phyloP scores from a whole-genome alignment of 2,113 vertebrate species.

The Pachyramphus minor region DNA sequence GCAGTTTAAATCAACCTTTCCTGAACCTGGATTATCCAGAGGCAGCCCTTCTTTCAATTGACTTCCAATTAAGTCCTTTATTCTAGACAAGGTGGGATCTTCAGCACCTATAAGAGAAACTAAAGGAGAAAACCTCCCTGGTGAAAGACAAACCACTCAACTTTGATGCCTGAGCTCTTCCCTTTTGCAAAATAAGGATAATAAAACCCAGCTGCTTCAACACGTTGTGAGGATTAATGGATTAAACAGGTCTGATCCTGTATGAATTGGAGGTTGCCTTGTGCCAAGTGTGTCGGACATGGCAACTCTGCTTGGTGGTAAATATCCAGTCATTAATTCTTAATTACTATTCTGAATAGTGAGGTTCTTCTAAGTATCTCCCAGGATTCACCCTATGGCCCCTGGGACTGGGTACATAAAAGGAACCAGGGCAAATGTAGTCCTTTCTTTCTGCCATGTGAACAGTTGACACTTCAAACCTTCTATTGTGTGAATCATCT shows the following conservation, averaged over 20 bases:
- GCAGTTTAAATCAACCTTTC: background rate
- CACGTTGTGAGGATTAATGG: conserved; percentile 14
- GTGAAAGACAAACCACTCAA: background rate
- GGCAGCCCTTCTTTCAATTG: background rate
- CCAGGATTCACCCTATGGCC: background rate
- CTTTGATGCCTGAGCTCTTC: background rate
- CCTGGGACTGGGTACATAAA: background rate
- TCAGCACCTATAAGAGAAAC: background rate
- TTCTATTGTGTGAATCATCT: background rate
- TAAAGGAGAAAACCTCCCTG: background rate
- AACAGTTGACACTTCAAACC: background rate
- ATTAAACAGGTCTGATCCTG: conserved; percentile 54
- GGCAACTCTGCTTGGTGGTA: background rate
- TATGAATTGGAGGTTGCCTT: background rate
- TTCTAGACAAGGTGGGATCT: background rate
- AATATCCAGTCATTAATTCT: background rate
- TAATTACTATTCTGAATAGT: background rate
- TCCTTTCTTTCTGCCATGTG: background rate
- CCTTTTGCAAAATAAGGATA: background rate
- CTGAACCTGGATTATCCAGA: background rate
- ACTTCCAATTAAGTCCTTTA: background rate
- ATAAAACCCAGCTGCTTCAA: background rate
- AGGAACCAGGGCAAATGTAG: background rate
- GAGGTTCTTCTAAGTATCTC: background rate
- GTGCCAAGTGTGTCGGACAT: background rate